Base-by-base conservation (phyloP, 2,113 vertebrate species). In the Phocoena phocoena region DNA sequence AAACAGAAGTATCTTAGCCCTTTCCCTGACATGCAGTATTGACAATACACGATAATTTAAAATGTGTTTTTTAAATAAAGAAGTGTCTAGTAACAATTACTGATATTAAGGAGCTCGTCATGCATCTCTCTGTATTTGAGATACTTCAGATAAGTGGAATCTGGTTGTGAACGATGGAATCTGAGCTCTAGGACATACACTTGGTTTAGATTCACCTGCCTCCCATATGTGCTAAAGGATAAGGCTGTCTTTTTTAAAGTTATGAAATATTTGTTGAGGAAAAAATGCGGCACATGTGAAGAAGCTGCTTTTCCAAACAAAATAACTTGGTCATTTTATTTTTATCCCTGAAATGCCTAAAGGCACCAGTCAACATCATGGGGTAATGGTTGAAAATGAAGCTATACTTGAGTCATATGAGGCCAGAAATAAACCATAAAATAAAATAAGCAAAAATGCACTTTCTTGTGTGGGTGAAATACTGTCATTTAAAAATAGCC, bases 281-380 rank as follows among this genome's bases (percentile, higher is more conserved):
- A 68, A 97, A 97, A 96, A 74, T 12, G 41, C 2, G 86, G 65
- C 31, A 44, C 26, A 63, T 88, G 62, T 62, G 68, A 70, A 97
- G 50, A 95, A 96, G 36, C 88, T 95, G 26, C 76, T 96, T 96
- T 97, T 83, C 90, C 33, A 97, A 92, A 97, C 70, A 96, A 92
- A 96, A 90, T 90, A 95, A 90, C 25, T 74, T 83, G 74, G 62
- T 93, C 84, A 95, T 93, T 97, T 96, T 96, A 97, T 96, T 97
- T 97, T 96, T 96, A 95, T 97, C 41, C 65, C 62, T 70, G 60
- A 90, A 97, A 92, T 95, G 89, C 76, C 92, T 82, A 44, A 90
- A 95, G 90, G 88, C n/a, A 88, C 62, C 87, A 83, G 58, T 82
- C 88, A 95, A 82, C 55, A 95, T 80, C 68, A 79, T 44, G n/a